phyloP scores from a whole-genome alignment of 2,888 invertebrate genomes.

The Himalopsyche japonica region DNA sequence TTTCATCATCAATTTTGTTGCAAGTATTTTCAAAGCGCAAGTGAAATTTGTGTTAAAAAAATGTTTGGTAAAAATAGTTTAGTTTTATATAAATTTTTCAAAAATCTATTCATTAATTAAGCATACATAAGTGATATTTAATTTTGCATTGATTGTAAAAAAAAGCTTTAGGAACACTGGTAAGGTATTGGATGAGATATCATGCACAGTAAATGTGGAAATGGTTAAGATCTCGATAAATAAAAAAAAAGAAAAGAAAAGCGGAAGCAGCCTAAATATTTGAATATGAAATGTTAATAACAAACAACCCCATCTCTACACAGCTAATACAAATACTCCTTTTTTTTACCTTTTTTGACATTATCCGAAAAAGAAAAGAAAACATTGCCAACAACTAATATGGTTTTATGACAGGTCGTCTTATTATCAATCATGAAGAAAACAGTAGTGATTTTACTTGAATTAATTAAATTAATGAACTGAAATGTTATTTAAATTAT shows the following conservation, averaged over 20 bases:
- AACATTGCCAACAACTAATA: no score
- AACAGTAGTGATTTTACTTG: no score
- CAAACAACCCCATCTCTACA: not conserved
- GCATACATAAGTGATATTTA: not conserved
- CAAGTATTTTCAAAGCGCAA: no score
- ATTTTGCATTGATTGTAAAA: not conserved
- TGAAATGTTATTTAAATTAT: no score
- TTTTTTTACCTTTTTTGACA: not conserved
- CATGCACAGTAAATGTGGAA: not conserved
- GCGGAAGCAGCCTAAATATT: not conserved
- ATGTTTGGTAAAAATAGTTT: no score
- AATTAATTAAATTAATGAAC: no score
- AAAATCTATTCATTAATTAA: not conserved
- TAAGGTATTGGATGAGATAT: not conserved
- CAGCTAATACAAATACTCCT: constrained; percentile 14
- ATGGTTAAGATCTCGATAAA: not conserved
- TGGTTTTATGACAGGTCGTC: no score
- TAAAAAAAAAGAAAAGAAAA: not conserved
- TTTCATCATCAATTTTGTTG: no score
- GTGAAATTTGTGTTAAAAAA: no score
- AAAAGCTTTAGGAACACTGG: not conserved
- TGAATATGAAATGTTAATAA: not conserved
- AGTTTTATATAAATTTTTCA: not conserved
- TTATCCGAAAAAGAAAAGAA: not conserved
- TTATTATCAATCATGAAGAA: no score